These are phyloP conservation scores for Coronaproctus castanopsis DNA, from an alignment of 2,888 invertebrate species.

Conservation along the genomic window DNA sequence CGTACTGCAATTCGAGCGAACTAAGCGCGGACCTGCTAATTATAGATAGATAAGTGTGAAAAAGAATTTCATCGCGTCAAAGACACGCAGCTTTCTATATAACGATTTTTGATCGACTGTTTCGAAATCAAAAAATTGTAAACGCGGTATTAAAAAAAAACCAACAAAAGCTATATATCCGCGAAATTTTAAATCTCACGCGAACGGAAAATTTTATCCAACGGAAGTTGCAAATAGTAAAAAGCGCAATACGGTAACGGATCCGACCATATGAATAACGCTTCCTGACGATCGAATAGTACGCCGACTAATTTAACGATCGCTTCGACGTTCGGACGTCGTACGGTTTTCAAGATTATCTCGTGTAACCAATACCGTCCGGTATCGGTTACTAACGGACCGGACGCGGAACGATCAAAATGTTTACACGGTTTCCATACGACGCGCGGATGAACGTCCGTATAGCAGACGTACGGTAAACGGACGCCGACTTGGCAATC, in stretches of 20 bases:
- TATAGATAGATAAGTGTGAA: too few species aligned
- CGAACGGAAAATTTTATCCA: too few species aligned
- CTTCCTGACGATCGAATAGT: conserved; percentile 56
- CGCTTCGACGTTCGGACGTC: conserved; percentile 30
- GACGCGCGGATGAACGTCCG: conserved; percentile 41
- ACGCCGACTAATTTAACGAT: conserved; percentile 42
- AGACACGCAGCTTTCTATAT: too few species aligned
- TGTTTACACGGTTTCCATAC: conserved; percentile 43
- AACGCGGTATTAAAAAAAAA: too few species aligned
- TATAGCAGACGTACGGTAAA: conserved; percentile 58
- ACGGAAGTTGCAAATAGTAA: conserved; percentile 57
- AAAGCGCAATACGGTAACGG: conserved; percentile 69
- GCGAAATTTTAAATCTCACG: too few species aligned
- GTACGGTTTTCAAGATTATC: conserved; percentile 31
- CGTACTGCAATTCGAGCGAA: too few species aligned
- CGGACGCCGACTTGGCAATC: conserved; percentile 60
- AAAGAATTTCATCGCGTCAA: too few species aligned
- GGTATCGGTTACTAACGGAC: conserved; percentile 30
- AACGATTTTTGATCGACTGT: too few species aligned
- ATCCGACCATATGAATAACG: conserved; percentile 64
- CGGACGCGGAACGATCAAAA: conserved; percentile 34
- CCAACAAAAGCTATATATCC: too few species aligned
- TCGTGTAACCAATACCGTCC: conserved; percentile 40
- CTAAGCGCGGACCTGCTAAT: too few species aligned
- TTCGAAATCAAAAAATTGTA: too few species aligned